Conservation (phyloP, 2,888 invertebrate species). For the Lochmaea capreae region DNA sequence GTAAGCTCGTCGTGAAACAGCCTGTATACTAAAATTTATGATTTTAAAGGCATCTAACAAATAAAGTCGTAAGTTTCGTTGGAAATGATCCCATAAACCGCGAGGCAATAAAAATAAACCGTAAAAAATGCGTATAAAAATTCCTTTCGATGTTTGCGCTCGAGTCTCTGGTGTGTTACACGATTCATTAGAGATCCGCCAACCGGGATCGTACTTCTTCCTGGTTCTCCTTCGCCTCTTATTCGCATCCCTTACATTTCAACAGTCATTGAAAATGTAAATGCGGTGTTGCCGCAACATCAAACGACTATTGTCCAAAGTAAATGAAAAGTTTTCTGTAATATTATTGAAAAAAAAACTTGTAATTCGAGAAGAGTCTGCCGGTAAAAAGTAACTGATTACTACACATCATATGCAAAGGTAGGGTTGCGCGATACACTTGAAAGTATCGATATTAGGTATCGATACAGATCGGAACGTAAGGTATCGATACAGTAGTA, state of each 20-base stretch:
- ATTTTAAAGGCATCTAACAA: slow-evolving; percentile 27
- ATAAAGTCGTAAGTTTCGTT: slow-evolving; percentile 29
- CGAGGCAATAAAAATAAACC: slow-evolving; percentile 29
- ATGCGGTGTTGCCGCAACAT: slow-evolving; percentile 16
- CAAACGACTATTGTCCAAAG: neutral
- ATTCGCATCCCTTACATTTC: slow-evolving; percentile 9
- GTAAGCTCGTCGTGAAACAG: no score
- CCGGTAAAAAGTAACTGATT: no score
- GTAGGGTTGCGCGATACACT: no score
- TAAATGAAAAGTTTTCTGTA: neutral
- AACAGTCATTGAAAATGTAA: slow-evolving; percentile 15
- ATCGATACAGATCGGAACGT: no score
- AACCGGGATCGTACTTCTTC: slow-evolving; percentile 16
- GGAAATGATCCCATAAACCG: slow-evolving; percentile 28
- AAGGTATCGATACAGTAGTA: no score
- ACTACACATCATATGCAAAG: no score
- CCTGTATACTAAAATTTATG: slow-evolving; percentile 24
- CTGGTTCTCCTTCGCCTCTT: slow-evolving; percentile 11
- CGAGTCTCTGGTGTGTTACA: slow-evolving; percentile 39
- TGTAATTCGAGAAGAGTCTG: neutral
- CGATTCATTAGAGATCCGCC: slow-evolving; percentile 37
- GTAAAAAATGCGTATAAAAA: slow-evolving; percentile 32
- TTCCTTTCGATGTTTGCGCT: slow-evolving; percentile 29
- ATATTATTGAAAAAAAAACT: neutral
- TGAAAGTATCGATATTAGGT: no score